Conservation (phyloP, 2,888 invertebrate species). For the Enchytraeus crypticus region DNA sequence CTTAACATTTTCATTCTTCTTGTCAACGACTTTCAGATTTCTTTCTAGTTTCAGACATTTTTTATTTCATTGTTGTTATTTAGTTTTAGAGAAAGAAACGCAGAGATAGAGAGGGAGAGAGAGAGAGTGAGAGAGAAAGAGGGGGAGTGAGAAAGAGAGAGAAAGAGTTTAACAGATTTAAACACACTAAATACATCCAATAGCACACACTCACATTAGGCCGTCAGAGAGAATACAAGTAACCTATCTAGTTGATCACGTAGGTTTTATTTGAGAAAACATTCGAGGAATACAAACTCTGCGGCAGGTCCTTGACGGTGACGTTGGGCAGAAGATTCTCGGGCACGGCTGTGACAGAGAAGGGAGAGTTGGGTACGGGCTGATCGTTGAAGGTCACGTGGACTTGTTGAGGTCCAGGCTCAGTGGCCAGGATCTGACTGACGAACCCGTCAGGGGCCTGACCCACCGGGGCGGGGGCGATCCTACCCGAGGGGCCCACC, state of each 20-base stretch:
- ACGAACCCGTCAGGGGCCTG: constrained; percentile 62
- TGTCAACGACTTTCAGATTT: too few species aligned
- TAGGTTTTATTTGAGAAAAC: not conserved
- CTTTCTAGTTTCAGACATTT: too few species aligned
- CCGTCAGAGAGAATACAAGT: not conserved
- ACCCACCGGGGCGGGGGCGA: constrained; percentile 66
- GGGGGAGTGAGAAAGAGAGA: too few species aligned
- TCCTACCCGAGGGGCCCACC: constrained; percentile 40
- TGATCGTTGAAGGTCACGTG: constrained; percentile 2
- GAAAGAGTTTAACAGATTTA: too few species aligned
- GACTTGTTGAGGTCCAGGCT: constrained; percentile 17
- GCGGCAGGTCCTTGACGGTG: constrained; percentile 74
- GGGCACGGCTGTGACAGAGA: constrained; percentile 42
- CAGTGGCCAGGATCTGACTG: constrained; percentile 42
- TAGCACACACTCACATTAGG: too few species aligned
- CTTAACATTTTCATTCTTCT: too few species aligned
- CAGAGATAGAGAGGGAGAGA: too few species aligned
- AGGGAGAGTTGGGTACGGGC: constrained; percentile 12
- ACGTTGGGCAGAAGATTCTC: constrained; percentile 70
- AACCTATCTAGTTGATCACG: not conserved
- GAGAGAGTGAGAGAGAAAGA: too few species aligned
- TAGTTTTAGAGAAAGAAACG: too few species aligned
- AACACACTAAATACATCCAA: too few species aligned
- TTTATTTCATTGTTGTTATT: too few species aligned
- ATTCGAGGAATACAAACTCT: constrained; percentile 63